Conservation (phyloP, 2,888 invertebrate genomes). For the Himalopsyche tibetana region DNA sequence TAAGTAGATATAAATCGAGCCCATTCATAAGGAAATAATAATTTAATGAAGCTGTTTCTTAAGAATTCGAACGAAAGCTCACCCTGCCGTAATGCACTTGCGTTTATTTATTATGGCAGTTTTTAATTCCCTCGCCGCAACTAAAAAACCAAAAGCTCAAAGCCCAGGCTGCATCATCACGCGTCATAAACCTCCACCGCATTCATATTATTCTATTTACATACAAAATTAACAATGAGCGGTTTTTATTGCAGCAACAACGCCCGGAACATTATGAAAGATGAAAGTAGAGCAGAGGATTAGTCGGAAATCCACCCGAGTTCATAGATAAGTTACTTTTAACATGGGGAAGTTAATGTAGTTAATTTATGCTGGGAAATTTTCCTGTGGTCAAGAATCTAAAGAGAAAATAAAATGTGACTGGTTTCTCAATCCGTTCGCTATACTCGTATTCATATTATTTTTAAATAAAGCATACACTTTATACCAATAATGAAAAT, state of each 20-base stretch:
- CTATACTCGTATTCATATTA: too few species aligned
- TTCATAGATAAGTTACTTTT: too few species aligned
- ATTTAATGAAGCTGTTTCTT: too few species aligned
- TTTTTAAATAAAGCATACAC: too few species aligned
- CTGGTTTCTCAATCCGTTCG: too few species aligned
- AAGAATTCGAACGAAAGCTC: conserved; percentile 6
- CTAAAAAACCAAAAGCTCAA: conserved; percentile 27
- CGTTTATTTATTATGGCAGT: conserved; percentile 1
- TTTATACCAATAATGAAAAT: too few species aligned
- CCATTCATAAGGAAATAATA: too few species aligned
- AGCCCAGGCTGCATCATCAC: conserved; percentile 28
- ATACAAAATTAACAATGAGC: conserved; percentile 26
- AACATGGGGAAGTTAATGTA: too few species aligned
- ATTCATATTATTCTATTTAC: conserved; percentile 26
- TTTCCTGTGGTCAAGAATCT: too few species aligned
- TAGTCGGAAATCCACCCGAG: not conserved
- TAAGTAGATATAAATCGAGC: too few species aligned
- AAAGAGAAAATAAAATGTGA: too few species aligned
- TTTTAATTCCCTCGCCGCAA: not conserved
- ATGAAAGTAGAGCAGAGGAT: not conserved
- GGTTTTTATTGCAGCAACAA: conserved; percentile 14
- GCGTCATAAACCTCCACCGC: conserved; percentile 21
- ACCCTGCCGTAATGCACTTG: conserved; percentile 8
- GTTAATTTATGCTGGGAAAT: too few species aligned
- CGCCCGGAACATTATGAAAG: conserved; percentile 1